A percentile compares a stretch with the other conserved stretches of the same genome.
Conservation (phyloP, 2,888 invertebrate genomes). For the Agonum fuliginosum region DNA sequence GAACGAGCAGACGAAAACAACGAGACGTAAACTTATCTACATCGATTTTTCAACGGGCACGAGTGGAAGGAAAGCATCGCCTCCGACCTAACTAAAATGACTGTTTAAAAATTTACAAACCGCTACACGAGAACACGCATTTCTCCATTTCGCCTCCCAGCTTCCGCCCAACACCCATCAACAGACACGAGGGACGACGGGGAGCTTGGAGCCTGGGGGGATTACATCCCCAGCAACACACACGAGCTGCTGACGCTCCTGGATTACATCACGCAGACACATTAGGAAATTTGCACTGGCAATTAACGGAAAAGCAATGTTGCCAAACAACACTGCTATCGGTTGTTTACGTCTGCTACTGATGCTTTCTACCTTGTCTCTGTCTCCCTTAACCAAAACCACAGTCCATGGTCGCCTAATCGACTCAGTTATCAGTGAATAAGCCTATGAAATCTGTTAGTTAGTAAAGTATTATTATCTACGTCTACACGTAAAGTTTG, state of each 20-base stretch:
- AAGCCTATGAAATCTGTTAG: neutral
- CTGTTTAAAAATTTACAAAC: constrained; percentile 57
- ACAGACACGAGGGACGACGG: neutral
- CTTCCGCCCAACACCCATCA: neutral
- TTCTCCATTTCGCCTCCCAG: constrained; percentile 35
- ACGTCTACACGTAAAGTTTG: too few relatives aligned
- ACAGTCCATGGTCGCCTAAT: neutral
- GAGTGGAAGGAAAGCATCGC: constrained; percentile 50
- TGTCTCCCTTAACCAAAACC: too few relatives aligned
- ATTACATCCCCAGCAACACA: neutral
- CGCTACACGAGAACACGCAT: constrained; percentile 57
- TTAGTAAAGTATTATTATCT: too few relatives aligned
- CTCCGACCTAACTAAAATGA: constrained; percentile 57
- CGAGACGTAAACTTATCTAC: constrained; percentile 56
- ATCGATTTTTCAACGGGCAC: constrained; percentile 53
- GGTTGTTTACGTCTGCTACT: neutral
- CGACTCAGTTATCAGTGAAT: neutral
- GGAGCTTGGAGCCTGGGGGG: neutral
- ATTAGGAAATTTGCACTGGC: constrained; percentile 37
- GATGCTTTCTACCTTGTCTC: neutral
- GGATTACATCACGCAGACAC: constrained; percentile 43
- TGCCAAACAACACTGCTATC: constrained; percentile 6
- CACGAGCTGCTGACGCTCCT: constrained; percentile 23
- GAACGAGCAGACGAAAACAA: constrained; percentile 55
- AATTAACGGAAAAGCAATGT: constrained; percentile 29